Evolutionary conservation across 2,797 vertebrate genomes (phyloP).

Genomic region (Aphelocoma californica): DNA sequence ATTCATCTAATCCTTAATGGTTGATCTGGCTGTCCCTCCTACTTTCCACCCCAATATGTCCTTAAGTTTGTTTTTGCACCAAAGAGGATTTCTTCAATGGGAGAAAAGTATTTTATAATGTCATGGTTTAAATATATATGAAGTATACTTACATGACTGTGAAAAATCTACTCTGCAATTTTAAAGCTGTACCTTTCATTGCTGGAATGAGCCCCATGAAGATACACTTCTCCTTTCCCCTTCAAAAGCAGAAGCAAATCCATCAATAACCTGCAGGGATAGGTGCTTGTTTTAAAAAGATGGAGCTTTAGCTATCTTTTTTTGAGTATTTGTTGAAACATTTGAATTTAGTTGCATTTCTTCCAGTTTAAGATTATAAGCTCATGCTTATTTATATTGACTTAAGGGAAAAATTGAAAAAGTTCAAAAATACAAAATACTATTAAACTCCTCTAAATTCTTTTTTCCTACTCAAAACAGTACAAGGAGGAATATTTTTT

Average conservation of each 20-base stretch:
- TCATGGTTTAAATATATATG: background rate
- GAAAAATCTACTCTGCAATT: background rate
- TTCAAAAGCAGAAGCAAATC: background rate
- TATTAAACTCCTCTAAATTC: rapidly evolving
- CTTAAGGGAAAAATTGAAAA: background rate
- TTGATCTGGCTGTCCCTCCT: rapidly evolving
- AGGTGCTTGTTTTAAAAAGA: background rate
- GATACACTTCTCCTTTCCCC: rapidly evolving
- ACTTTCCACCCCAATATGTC: background rate
- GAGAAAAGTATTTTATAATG: background rate
- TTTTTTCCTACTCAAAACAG: background rate
- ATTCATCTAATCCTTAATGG: background rate
- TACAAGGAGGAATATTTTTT: background rate
- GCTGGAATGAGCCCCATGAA: background rate
- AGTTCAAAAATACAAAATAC: background rate
- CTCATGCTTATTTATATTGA: background rate
- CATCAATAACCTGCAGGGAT: background rate
- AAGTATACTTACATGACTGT: background rate
- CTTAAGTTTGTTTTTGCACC: background rate
- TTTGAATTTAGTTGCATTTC: background rate
- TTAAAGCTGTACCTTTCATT: background rate
- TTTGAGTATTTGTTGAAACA: background rate
- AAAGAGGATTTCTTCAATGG: background rate
- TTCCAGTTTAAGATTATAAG: background rate
- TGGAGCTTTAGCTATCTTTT: background rate